These are phyloP conservation scores for Sebastes jordani DNA, from an alignment of 2,797 vertebrate species.

Conservation along the genomic window DNA sequence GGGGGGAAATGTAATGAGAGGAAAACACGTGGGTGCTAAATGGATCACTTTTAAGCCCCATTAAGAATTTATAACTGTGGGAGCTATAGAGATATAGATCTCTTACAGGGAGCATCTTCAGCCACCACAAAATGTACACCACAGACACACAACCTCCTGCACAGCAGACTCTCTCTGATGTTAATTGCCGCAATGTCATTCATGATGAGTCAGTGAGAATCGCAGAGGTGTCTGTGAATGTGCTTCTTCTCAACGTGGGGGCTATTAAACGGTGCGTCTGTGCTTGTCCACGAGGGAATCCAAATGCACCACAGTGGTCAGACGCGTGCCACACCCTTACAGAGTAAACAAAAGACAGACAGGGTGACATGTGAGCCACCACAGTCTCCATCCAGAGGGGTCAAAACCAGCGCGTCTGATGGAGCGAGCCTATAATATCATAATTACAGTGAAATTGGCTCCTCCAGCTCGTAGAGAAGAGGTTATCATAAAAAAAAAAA, in stretches of 20 bases:
- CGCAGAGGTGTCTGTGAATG: conserved; percentile 19
- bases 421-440: not conserved
- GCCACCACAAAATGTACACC: not conserved
- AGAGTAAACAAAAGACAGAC: conserved; percentile 63
- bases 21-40: not conserved
- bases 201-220: conserved; percentile 46
- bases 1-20: not conserved
- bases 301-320: conserved; percentile 55
- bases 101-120: not conserved
- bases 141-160: not conserved
- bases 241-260: not conserved
- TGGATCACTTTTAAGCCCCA: conserved; percentile 13
- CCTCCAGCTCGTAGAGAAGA: conserved; percentile 8
- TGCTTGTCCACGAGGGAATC: conserved; percentile 5
- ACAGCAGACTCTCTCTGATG: conserved; percentile 8
- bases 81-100: conserved; percentile 22
- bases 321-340: conserved; percentile 67
- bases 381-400: not conserved
- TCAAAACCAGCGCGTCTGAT: not conserved
- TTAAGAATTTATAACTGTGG: conserved; percentile 58
- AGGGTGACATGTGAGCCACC: not conserved
- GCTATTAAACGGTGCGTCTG: not conserved
- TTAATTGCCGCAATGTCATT: conserved; percentile 52
- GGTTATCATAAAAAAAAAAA: conserved; percentile 14
- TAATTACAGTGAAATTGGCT: conserved; percentile 22